Conservation (phyloP, 1,140 invertebrate genomes). For the Hormaphis cornu region DNA sequence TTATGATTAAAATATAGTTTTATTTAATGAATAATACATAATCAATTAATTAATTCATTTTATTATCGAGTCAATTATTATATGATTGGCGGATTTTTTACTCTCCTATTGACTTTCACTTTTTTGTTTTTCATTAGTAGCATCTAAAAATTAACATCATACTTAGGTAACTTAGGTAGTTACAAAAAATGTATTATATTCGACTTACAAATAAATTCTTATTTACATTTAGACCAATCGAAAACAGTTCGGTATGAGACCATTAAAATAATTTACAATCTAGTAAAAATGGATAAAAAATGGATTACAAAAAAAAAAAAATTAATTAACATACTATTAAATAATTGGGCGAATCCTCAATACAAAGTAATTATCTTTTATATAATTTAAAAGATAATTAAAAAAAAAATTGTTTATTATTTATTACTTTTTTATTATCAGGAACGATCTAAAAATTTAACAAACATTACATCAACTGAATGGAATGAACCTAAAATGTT, state of each 20-base stretch:
- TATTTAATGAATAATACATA: no score
- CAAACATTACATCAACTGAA: slow-evolving; percentile 3
- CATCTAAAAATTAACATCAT: no score
- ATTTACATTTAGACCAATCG: background rate
- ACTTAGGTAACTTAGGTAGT: no score
- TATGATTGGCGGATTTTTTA: no score
- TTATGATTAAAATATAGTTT: no score
- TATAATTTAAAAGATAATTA: background rate
- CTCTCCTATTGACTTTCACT: no score
- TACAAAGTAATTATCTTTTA: slow-evolving; percentile 25
- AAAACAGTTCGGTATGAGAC: slow-evolving; percentile 9
- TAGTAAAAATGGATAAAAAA: background rate
- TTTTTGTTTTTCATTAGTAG: no score
- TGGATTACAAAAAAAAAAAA: background rate
- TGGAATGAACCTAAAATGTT: slow-evolving; percentile 22
- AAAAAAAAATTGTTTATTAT: background rate
- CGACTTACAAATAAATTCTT: background rate
- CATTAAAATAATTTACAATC: slow-evolving; percentile 8
- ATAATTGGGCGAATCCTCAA: slow-evolving; percentile 1
- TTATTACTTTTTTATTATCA: background rate
- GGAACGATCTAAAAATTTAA: slow-evolving; percentile 16
- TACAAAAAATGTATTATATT: no score
- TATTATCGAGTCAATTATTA: no score
- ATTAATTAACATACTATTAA: background rate
- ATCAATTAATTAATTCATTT: no score